These are phyloP conservation scores for Meiosimyza platycephala DNA, from an alignment of 2,888 invertebrate species.

Conservation along the genomic window DNA sequence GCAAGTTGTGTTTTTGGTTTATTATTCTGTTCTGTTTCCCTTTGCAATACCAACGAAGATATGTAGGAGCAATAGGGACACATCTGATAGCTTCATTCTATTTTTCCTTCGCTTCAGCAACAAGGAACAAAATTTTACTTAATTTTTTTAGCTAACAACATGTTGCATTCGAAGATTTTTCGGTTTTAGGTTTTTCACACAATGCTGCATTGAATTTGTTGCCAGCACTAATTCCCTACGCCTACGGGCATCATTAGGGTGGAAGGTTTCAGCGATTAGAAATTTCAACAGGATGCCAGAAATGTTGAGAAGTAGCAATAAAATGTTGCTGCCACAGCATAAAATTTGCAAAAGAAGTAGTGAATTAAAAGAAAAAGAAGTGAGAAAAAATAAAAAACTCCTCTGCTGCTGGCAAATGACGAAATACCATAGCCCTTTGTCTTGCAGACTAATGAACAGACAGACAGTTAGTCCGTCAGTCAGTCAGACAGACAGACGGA, in stretches of 20 bases:
- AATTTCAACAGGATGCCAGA: slow-evolving; percentile 63
- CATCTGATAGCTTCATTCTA: neutral
- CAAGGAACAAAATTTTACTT: slow-evolving; percentile 21
- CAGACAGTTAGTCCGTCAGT: slow-evolving; percentile 1
- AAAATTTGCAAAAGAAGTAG: slow-evolving; percentile 11
- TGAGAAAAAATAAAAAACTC: neutral
- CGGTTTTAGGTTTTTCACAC: neutral
- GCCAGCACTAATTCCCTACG: slow-evolving; percentile 38
- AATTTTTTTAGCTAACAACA: slow-evolving; percentile 48
- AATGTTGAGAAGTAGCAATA: slow-evolving; percentile 43
- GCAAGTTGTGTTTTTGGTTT: neutral
- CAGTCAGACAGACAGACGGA: slow-evolving; percentile 2
- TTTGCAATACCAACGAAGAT: neutral
- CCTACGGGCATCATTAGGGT: slow-evolving; percentile 59
- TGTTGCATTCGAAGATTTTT: slow-evolving; percentile 33
- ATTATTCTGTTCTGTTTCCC: neutral
- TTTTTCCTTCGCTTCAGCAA: neutral
- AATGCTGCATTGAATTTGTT: slow-evolving; percentile 25
- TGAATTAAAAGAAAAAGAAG: neutral
- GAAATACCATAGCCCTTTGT: neutral
- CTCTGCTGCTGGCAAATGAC: neutral
- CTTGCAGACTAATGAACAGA: slow-evolving; percentile 4
- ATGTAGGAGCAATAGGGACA: neutral
- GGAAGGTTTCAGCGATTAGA: slow-evolving; percentile 66
- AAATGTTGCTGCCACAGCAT: neutral